A percentile compares a stretch with the other conserved stretches of the same genome.
Evolutionary conservation across 2,113 vertebrate genomes (phyloP).

Genomic region (Ondatra zibethicus): DNA sequence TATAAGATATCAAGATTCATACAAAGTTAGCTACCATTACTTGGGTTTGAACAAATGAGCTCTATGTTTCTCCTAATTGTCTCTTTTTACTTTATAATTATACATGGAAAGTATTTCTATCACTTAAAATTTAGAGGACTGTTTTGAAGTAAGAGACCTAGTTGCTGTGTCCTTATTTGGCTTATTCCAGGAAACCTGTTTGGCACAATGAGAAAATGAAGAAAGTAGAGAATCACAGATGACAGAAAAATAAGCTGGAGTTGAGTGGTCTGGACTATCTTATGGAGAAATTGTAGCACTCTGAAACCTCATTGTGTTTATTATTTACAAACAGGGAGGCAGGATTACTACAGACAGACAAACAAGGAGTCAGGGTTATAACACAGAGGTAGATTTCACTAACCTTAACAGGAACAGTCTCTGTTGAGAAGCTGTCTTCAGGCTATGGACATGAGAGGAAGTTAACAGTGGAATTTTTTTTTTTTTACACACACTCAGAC

Average conservation of each 20-base stretch:
- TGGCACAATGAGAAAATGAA: background rate
- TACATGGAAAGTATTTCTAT: constrained; percentile 21
- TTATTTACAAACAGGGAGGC: background rate
- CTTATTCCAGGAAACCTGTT: background rate
- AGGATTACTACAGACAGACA: background rate
- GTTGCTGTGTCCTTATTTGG: background rate
- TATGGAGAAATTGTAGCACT: background rate
- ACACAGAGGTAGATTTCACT: background rate
- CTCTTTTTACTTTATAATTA: constrained; percentile 48
- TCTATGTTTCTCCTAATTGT: constrained; percentile 5
- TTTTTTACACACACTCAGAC: background rate
- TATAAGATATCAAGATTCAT: background rate
- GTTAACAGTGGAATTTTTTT: background rate
- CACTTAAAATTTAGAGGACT: constrained; percentile 43
- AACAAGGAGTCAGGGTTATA: background rate
- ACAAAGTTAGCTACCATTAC: background rate
- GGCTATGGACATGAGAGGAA: background rate
- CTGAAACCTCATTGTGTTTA: background rate
- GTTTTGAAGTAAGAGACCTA: background rate
- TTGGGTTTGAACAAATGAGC: constrained; percentile 7
- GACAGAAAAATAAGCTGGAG: background rate
- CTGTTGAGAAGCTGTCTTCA: background rate
- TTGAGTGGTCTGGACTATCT: background rate
- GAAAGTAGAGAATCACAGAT: background rate
- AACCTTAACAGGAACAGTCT: background rate